Percentiles rank a stretch among this genome's conserved stretches.
phyloP scores from a whole-genome alignment of 2,888 invertebrate genomes.

The Didymodactylos carnosus region DNA sequence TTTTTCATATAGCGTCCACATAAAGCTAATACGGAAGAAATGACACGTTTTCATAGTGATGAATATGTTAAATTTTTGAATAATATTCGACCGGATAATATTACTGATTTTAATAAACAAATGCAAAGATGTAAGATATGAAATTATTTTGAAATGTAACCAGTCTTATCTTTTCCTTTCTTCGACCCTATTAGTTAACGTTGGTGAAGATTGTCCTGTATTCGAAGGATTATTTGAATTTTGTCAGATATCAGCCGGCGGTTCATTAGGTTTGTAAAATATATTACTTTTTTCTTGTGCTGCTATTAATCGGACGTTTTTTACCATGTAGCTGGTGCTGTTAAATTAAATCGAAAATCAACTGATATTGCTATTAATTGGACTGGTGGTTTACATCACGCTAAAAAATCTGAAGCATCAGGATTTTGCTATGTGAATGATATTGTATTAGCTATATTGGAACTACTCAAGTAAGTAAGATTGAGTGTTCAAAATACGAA shows the following conservation, averaged over 20 bases:
- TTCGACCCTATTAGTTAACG: too few relatives aligned
- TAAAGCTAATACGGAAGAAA: conserved; percentile 94
- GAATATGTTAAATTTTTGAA: conserved; percentile 91
- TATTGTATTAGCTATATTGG: conserved; percentile 87
- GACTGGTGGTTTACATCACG: conserved; percentile 97
- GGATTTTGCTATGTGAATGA: conserved; percentile 99
- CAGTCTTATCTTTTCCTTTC: too few relatives aligned
- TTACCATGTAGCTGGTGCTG: conserved; percentile 98
- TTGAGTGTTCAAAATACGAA: too few relatives aligned
- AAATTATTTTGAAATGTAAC: too few relatives aligned
- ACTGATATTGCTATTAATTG: conserved; percentile 98
- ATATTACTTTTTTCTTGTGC: too few relatives aligned
- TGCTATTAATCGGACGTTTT: too few relatives aligned
- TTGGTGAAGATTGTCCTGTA: conserved; percentile 97
- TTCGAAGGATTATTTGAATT: conserved; percentile 98
- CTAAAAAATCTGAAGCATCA: conserved; percentile 94
- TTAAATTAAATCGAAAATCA: conserved; percentile 90
- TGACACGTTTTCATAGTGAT: conserved; percentile 98
- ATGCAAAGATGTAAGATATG: conserved; percentile 99
- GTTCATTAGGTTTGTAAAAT: too few relatives aligned
- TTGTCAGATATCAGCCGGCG: conserved; percentile 91
- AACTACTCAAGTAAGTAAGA: conserved; percentile 61
- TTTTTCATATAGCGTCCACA: conserved; percentile 88
- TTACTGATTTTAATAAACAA: conserved; percentile 84
- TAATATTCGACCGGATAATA: conserved; percentile 91